Evolutionary conservation across 2,888 invertebrate species (phyloP), one percentile per base, ranked within the genome.

Genomic region (Timandra comae): DNA sequence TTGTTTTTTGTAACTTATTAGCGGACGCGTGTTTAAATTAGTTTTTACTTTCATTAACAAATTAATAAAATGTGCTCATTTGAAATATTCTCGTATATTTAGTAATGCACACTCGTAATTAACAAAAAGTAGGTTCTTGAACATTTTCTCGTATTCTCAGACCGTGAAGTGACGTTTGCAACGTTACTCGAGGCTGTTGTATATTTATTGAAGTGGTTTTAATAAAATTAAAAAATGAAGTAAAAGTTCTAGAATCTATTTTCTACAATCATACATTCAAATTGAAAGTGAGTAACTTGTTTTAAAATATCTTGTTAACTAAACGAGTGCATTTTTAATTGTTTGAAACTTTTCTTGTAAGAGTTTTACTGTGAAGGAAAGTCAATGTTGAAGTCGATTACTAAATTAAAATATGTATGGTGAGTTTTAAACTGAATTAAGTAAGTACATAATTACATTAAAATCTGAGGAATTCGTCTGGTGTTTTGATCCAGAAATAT

Each of bases 71-170:
- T 21, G 2, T 29, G 12, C 35, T 26, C 25, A 36, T 23, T 21
- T 33, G n/a, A 16, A 5, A 16, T 6, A 16, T 3, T 16, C 16
- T 16, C 6, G 16, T 6, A 16, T 16, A 28, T 41, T 43, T 43
- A 33, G 44, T 41, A 45, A 44, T 33, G 31, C 40, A 31, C 24
- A 28, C 29, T 40, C 41, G 58, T 57, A 60, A 59, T 54, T 58
- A 63, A 57, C 57, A 22, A 60, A 56, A 57, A 55, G 54, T 64
- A 68, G 66, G 66, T 64, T 55, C 46, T 56, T 58, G 47, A 53
- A 47, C 71, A 75, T 72, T 73, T 73, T 63, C 66, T 61, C 56
- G 56, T 62, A 55, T 64, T 61, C 62, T 49, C 54, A 56, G 62
- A 71, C 67, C 67, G 72, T 70, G 61, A 72, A 63, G 55, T 56